Base-by-base conservation (phyloP, 2,888 invertebrate species). In the Pantelozetes paolii region DNA sequence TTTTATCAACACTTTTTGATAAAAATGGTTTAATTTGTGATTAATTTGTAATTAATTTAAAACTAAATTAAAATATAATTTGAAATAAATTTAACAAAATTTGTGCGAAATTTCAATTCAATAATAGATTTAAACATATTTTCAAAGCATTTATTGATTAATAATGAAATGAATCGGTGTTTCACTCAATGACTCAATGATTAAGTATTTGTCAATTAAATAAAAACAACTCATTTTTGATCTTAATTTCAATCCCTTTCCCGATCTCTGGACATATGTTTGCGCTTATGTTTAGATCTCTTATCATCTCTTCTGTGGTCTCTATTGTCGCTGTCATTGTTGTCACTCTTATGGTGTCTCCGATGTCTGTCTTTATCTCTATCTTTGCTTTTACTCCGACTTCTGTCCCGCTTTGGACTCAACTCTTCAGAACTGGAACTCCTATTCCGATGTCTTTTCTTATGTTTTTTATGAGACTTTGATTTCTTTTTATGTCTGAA, bases 351-450 rank as follows among this genome's bases (percentile, higher is more conserved):
- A n/a, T n/a, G n/a, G 23, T 42, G 26, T 26, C 28, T 71, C 20
- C 54, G 70, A 59, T 50, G 59, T 64, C 59, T 71, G 2, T 20
- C 48, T 71, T 45, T 36, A 20, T n/a, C n/a, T n/a, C n/a, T n/a
- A n/a, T n/a, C n/a, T n/a, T n/a, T n/a, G n/a, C 72, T 72, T 72
- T 15, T 67, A 59, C 59, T 72, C 9, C 57, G 23, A 23, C 32
- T 32, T 23, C 54, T 26, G 23, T 32, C 48, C 23, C 62, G 32
- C 32, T 40, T 18, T 2, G 5, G n/a, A 28, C 13, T 45, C 3
- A n/a, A 42, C 18, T 70, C 54, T 13, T 15, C 3, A 20, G 71
- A 30, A 28, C 45, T 70, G 20, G 48, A 30, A n/a, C 71, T 70
- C 42, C 45, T n/a, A n/a, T n/a, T n/a, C n/a, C n/a, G 71, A 23